Conservation (phyloP, 2,113 vertebrate genomes). For the Pituophis catenifer region DNA sequence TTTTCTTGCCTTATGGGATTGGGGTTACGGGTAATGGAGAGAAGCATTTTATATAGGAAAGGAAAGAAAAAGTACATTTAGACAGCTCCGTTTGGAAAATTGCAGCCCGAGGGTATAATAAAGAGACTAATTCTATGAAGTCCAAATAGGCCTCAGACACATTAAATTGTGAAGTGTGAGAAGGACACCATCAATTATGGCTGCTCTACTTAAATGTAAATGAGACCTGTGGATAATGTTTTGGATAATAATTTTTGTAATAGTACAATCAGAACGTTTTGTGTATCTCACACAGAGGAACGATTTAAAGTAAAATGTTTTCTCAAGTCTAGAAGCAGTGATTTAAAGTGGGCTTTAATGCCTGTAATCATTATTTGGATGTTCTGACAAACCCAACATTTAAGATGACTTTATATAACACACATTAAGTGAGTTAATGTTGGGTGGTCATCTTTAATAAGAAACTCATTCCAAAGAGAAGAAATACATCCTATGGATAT, state of each 20-base stretch:
- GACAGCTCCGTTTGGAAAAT: slow-evolving; percentile 52
- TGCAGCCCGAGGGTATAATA: slow-evolving; percentile 63
- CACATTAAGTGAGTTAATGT: neutral
- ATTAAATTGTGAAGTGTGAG: slow-evolving; percentile 63
- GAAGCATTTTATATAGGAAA: slow-evolving; percentile 45
- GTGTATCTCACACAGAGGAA: slow-evolving; percentile 10
- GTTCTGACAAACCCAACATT: slow-evolving; percentile 25
- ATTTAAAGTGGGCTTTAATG: neutral
- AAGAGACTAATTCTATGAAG: slow-evolving; percentile 63
- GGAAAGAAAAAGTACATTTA: slow-evolving; percentile 40
- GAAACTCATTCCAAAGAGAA: neutral
- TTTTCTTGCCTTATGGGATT: slow-evolving; percentile 35
- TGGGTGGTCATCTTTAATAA: neutral
- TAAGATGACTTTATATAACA: neutral
- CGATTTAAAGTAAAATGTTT: slow-evolving; percentile 49
- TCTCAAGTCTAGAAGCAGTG: slow-evolving; percentile 35
- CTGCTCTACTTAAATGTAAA: slow-evolving; percentile 63
- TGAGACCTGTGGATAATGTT: slow-evolving; percentile 62
- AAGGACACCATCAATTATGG: slow-evolving; percentile 61
- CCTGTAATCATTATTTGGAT: slow-evolving; percentile 37
- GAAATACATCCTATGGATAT: neutral
- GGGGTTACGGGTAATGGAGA: slow-evolving; percentile 36
- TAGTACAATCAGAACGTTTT: slow-evolving; percentile 34
- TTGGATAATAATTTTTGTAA: slow-evolving; percentile 56
- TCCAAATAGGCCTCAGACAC: slow-evolving; percentile 46